Base-by-base conservation (phyloP, 2,888 invertebrate genomes). In the Yponomeuta plumbellus region DNA sequence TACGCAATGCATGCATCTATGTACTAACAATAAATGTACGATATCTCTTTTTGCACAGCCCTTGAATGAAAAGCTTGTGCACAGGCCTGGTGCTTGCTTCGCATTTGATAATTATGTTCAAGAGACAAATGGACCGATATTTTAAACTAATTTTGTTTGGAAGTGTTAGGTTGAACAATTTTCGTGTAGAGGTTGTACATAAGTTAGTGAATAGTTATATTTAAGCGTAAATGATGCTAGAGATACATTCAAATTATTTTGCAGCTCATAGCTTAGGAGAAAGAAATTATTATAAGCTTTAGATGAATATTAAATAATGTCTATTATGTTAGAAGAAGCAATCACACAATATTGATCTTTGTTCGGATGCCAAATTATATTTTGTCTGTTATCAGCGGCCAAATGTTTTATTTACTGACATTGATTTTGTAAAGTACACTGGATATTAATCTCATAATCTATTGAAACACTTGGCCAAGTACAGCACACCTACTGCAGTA, bases 161-260 rank as follows among this genome's bases (percentile, higher is more conserved):
- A 79, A 75, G 81, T 78, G 74, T 73, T 79, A 73, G 79, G 77
- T 74, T 84, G 86, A 88, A 87, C 87, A 84, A 86, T 87, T 85
- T 83, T 79, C 75, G 78, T 78, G 79, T 83, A 85, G 80, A 83
- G 72, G 76, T 79, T 90, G 90, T 90, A 90, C 78, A 90, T 89
- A 90, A 89, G 84, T 88, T 88, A 86, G 81, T 84, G 56, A 52
- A 76, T 88, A 88, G 80, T 73, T 86, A 87, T 79, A 71, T 71
- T 71, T 87, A 87, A 85, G 85, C 77, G 77, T 88, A 86, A 86
- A 73, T 26, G 74, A 84, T 84, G 86, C 86, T 90, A 89, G 88
- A 77, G 79, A 79, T 83, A 86, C 86, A 81, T 86, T 84, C 75
- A 80, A 78, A 79, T 88, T 88, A 84, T 87, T 87, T 89, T 87